Evolutionary conservation across 2,888 invertebrate genomes (phyloP).

Genomic region (Ophion costatus): DNA sequence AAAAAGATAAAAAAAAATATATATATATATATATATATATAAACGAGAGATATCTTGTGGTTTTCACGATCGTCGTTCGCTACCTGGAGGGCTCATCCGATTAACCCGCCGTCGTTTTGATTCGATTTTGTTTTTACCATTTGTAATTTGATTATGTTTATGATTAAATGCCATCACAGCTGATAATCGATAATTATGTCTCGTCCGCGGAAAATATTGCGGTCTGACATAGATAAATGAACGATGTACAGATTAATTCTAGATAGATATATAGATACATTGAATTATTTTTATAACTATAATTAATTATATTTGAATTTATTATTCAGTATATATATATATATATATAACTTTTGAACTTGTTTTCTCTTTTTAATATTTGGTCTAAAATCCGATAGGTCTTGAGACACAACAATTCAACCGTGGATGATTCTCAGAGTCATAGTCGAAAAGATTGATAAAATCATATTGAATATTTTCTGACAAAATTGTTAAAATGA

Average conservation of each 20-base stretch:
- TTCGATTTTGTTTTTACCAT: not conserved
- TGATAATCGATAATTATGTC: not conserved
- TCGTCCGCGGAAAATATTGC: not conserved
- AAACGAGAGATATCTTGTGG: constrained; percentile 27
- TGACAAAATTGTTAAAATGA: too few relatives aligned
- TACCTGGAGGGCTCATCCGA: constrained; percentile 1
- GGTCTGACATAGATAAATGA: not conserved
- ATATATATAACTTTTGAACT: too few relatives aligned
- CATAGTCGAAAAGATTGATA: too few relatives aligned
- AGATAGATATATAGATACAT: not conserved
- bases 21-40: too few relatives aligned
- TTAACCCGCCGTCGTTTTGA: constrained; percentile 16
- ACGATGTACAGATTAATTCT: not conserved
- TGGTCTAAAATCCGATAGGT: too few relatives aligned
- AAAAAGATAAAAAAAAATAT: too few relatives aligned
- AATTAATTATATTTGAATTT: not conserved
- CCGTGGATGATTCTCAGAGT: too few relatives aligned
- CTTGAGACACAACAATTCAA: too few relatives aligned
- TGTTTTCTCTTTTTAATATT: too few relatives aligned
- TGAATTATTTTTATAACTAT: not conserved
- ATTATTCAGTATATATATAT: not conserved
- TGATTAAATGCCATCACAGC: not conserved
- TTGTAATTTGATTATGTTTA: not conserved
- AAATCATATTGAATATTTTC: too few relatives aligned
- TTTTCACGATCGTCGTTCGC: constrained; percentile 35